These are phyloP conservation scores for Lampris incognitus DNA, from an alignment of 2,113 vertebrate species.

Conservation along the genomic window DNA sequence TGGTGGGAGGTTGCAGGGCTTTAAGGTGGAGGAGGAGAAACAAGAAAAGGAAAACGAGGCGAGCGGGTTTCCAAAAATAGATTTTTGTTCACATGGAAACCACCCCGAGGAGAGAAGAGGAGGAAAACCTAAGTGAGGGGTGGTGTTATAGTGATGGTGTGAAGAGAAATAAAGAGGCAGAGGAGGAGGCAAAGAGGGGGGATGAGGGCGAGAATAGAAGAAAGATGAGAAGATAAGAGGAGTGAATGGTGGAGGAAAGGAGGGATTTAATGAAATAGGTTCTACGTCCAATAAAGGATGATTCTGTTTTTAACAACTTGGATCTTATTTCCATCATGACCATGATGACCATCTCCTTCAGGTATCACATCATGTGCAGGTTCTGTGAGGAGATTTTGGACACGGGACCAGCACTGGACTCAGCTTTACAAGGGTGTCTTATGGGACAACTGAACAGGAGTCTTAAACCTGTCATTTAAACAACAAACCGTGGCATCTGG, in stretches of 20 bases:
- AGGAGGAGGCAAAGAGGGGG: background rate
- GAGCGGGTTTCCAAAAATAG: slow-evolving; percentile 62
- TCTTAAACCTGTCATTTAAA: no score
- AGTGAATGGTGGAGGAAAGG: background rate
- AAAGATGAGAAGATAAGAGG: background rate
- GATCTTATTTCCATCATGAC: no score
- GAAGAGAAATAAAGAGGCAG: background rate
- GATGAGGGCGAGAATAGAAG: background rate
- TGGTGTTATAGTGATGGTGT: background rate
- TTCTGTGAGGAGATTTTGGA: no score
- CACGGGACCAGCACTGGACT: no score
- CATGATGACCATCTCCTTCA: no score
- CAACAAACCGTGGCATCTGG: no score
- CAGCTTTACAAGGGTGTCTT: no score
- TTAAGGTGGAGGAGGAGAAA: background rate
- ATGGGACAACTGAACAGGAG: no score
- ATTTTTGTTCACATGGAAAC: slow-evolving; percentile 75
- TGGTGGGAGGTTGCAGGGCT: no score
- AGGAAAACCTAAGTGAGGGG: background rate
- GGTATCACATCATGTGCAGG: no score
- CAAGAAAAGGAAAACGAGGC: background rate
- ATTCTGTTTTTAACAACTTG: no score
- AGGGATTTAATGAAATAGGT: background rate
- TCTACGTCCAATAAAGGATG: no score
- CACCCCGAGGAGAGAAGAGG: slow-evolving; percentile 18